These are phyloP conservation scores for Cheilosia vulpina DNA, from an alignment of 2,888 invertebrate species.

Conservation along the genomic window DNA sequence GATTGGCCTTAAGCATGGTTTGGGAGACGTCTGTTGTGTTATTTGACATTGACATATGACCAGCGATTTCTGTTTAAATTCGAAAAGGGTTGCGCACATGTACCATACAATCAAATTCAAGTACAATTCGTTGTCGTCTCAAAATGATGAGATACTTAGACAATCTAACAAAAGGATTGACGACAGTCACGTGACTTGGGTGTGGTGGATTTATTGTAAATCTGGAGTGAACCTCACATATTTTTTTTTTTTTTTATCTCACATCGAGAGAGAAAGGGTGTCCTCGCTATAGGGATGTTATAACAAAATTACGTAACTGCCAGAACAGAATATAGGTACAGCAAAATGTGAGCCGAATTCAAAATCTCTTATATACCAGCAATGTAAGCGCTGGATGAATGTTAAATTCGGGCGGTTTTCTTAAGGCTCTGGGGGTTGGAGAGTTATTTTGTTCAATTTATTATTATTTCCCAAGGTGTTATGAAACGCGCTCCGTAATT, in stretches of 20 bases:
- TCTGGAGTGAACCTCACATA: slow-evolving; percentile 42
- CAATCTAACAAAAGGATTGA: slow-evolving; percentile 66
- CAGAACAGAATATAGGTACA: neutral
- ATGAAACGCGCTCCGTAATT: too few species aligned
- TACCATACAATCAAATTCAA: slow-evolving; percentile 49
- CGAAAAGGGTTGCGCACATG: slow-evolving; percentile 41
- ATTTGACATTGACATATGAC: slow-evolving; percentile 67
- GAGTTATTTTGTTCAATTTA: too few species aligned
- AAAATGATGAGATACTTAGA: slow-evolving; percentile 66
- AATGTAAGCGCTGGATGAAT: too few species aligned
- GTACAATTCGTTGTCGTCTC: slow-evolving; percentile 53
- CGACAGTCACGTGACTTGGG: slow-evolving; percentile 70
- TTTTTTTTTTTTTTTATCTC: slow-evolving; percentile 43
- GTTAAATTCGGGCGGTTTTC: too few species aligned
- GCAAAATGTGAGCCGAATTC: neutral
- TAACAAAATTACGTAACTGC: neutral
- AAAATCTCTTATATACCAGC: too few species aligned
- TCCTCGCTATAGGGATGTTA: slow-evolving; percentile 20
- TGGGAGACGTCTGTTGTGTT: slow-evolving; percentile 51
- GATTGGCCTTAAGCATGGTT: slow-evolving; percentile 60
- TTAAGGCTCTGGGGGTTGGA: too few species aligned
- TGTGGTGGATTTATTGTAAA: slow-evolving; percentile 42
- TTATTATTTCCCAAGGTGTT: too few species aligned
- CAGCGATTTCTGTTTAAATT: slow-evolving; percentile 52
- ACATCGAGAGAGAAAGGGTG: slow-evolving; percentile 34